Evolutionary conservation across 2,797 vertebrate genomes (phyloP).

Genomic region (Sebastes cheni): DNA sequence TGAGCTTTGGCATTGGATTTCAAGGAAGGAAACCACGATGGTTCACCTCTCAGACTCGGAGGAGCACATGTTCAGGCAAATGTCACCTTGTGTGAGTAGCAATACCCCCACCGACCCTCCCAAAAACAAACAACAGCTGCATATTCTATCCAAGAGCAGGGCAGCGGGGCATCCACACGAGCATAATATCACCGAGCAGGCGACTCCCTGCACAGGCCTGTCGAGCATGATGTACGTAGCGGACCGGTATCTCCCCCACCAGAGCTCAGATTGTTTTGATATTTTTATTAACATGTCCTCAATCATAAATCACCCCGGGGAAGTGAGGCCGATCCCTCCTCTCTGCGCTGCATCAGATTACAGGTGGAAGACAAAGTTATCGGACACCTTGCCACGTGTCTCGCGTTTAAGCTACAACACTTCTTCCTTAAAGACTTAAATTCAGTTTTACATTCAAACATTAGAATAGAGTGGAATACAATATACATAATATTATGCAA

Average conservation of each 20-base stretch:
- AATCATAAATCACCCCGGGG: slow-evolving; percentile 85
- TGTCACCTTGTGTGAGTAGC: slow-evolving; percentile 77
- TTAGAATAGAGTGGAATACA: slow-evolving; percentile 55
- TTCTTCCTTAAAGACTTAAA: slow-evolving; percentile 30
- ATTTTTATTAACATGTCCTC: slow-evolving; percentile 88
- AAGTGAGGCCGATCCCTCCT: slow-evolving; percentile 68
- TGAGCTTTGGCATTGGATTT: not conserved
- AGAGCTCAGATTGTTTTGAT: slow-evolving; percentile 88
- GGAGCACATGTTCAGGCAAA: slow-evolving; percentile 46
- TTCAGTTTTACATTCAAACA: slow-evolving; percentile 55
- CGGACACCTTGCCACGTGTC: slow-evolving; percentile 69
- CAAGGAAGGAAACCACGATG: not conserved
- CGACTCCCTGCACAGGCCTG: slow-evolving; percentile 68
- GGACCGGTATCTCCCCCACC: slow-evolving; percentile 80
- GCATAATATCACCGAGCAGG: slow-evolving; percentile 61
- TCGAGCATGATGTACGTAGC: slow-evolving; percentile 84
- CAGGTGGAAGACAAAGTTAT: slow-evolving; percentile 82
- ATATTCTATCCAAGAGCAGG: slow-evolving; percentile 63
- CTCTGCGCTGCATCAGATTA: slow-evolving; percentile 79
- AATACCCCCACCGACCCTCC: slow-evolving; percentile 31
- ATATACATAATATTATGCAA: slow-evolving; percentile 79
- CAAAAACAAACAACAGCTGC: slow-evolving; percentile 61
- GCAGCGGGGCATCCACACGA: slow-evolving; percentile 48
- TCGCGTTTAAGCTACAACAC: slow-evolving; percentile 51
- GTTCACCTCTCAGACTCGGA: slow-evolving; percentile 21